Conservation (phyloP, 2,113 vertebrate species). For the Reinhardtius hippoglossoides region DNA sequence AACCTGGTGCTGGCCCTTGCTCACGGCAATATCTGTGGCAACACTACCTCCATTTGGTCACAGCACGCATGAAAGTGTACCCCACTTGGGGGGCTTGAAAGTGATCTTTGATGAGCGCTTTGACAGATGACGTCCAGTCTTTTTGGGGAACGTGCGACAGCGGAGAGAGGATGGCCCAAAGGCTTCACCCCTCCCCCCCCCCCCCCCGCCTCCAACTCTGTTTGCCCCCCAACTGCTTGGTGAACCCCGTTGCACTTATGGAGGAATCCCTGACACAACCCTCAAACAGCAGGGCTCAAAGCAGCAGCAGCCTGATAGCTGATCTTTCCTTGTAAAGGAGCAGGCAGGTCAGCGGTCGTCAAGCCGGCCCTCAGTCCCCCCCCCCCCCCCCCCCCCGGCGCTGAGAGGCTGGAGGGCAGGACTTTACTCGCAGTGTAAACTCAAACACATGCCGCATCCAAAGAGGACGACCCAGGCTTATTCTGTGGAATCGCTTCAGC, state of each 20-base stretch:
- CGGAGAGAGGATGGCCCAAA: slow-evolving; percentile 46
- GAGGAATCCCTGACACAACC: slow-evolving; percentile 79
- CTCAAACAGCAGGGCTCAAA: slow-evolving; percentile 84
- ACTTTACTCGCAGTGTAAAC: slow-evolving; percentile 55
- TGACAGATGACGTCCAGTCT: slow-evolving; percentile 77
- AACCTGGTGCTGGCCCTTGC: slow-evolving; percentile 57
- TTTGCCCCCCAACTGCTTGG: slow-evolving; percentile 75
- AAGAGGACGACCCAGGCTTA: slow-evolving; percentile 8
- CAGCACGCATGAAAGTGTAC: slow-evolving; percentile 69
- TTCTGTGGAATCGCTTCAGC: not conserved
- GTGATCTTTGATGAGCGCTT: slow-evolving; percentile 73
- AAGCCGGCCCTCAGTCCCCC: slow-evolving; percentile 60
- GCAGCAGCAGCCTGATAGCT: slow-evolving; percentile 71
- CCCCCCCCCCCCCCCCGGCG: slow-evolving; percentile 35
- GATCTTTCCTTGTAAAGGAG: slow-evolving; percentile 79
- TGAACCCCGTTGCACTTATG: slow-evolving; percentile 78
- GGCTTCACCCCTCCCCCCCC: slow-evolving; percentile 25
- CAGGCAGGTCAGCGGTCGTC: slow-evolving; percentile 66
- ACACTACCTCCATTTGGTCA: slow-evolving; percentile 69
- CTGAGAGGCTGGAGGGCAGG: slow-evolving; percentile 48
- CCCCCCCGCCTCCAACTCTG: slow-evolving; percentile 25
- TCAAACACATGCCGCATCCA: slow-evolving; percentile 39
- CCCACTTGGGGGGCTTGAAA: slow-evolving; percentile 52
- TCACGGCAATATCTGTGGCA: slow-evolving; percentile 52
- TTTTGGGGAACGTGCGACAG: slow-evolving; percentile 33